Base-by-base conservation (phyloP, 2,888 invertebrate species). In the Ophioninae sp. region DNA sequence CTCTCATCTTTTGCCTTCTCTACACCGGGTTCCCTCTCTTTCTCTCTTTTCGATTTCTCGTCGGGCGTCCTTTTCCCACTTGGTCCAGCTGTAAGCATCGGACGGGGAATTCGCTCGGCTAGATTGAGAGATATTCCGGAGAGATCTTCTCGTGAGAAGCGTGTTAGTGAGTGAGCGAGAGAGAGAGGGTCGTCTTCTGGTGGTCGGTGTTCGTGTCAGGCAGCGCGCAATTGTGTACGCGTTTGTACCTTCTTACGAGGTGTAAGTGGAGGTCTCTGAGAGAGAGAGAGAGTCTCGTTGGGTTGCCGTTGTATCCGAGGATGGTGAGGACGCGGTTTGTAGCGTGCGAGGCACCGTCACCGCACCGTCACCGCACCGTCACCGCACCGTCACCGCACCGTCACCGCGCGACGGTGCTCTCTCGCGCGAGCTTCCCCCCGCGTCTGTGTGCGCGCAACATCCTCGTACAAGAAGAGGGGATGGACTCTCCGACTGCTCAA, bases 101-200 rank as follows among this genome's bases (percentile, higher is more conserved):
- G 88, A 81, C 90, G 91, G 91, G 91, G 86, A 92, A 92, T 92
- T 91, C 89, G 89, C 88, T 87, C 89, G 87, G 90, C 90, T 91
- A 91, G 91, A 92, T 92, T 92, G 91, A 91, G 92, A 92, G 92
- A 92, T 92, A 92, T 92, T 92, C 90, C 88, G 88, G 88, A 89
- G 88, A 89, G 87, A 88, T 88, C 86, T 81, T 81, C 86, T 79
- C 82, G 78, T 83, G 83, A 82, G 86, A 86, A 86, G 87, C 73
- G 86, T 86, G 85, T 84, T 85, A 84, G 86, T 87, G 87, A 84
- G 86, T 30, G 30, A 30, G 30, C 3, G 30, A 30, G 30, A 30
- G 30, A 2, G 30, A 30, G 30, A 30, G 30, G 3, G 30, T 1
- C 75, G 76, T 59, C 65, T 67, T 67, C 39, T 81, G 68, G 30